Percentiles rank a stretch among this genome's conserved stretches.
phyloP scores from a whole-genome alignment of 2,797 vertebrate genomes.

The Rhynchotus rufescens region DNA sequence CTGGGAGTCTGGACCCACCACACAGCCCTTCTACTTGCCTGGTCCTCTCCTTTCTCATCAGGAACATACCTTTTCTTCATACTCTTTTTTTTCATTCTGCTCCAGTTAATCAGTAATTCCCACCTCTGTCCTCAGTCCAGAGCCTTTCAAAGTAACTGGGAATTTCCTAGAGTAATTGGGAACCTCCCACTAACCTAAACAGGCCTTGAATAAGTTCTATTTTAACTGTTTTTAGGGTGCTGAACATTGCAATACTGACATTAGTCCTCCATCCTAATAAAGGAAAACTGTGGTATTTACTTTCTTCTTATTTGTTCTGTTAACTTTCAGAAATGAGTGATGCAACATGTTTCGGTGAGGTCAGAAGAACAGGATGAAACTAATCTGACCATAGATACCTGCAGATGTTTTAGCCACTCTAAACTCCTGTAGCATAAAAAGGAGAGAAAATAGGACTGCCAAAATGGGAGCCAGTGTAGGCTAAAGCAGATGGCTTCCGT shows the following conservation, averaged over 20 bases:
- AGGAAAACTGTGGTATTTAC: background rate
- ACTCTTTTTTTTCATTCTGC: background rate
- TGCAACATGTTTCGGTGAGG: background rate
- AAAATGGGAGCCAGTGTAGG: fast-evolving
- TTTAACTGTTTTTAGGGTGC: background rate
- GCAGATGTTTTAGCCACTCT: background rate
- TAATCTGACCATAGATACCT: background rate
- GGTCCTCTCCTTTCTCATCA: conserved; percentile 32
- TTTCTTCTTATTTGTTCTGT: background rate
- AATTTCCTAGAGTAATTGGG: background rate
- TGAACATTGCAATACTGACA: background rate
- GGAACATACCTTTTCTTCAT: background rate
- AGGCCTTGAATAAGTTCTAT: background rate
- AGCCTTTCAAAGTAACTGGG: background rate
- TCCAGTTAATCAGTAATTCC: background rate
- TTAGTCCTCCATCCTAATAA: background rate
- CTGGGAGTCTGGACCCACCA: background rate
- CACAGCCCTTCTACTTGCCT: background rate
- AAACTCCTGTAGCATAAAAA: background rate
- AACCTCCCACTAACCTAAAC: background rate
- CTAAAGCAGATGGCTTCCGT: background rate
- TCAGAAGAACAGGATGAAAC: background rate
- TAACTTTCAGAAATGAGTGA: background rate
- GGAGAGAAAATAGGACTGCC: background rate
- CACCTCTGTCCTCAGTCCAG: background rate